phyloP scores from a whole-genome alignment of 1,140 invertebrate genomes.

The Bombus pyrosoma region DNA sequence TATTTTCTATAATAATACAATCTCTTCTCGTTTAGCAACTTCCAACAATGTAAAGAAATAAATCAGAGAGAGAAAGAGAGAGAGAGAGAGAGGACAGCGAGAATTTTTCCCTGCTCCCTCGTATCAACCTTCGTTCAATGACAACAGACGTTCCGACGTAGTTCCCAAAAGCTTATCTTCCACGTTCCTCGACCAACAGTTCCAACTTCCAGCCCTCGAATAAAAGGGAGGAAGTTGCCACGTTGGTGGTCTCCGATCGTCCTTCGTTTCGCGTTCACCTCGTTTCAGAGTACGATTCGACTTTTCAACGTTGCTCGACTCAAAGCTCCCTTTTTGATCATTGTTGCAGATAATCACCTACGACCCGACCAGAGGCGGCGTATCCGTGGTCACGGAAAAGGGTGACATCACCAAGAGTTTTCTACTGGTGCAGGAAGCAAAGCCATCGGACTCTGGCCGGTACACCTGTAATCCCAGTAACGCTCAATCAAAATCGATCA shows the following conservation, averaged over 20 bases:
- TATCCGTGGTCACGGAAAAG: slow-evolving; percentile 92
- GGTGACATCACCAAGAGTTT: slow-evolving; percentile 92
- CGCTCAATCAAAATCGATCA: slow-evolving; percentile 92
- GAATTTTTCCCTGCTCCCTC: slow-evolving; percentile 12
- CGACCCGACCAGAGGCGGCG: slow-evolving; percentile 88
- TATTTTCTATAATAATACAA: background rate
- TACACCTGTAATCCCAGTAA: slow-evolving; percentile 94
- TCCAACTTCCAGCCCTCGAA: background rate
- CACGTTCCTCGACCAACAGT: background rate
- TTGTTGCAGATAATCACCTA: slow-evolving; percentile 88
- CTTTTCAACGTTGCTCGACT: slow-evolving; percentile 11
- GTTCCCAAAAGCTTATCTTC: slow-evolving; percentile 7
- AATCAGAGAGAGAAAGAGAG: background rate
- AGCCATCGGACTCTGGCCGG: slow-evolving; percentile 89
- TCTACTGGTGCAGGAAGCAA: slow-evolving; percentile 91
- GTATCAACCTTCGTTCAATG: background rate
- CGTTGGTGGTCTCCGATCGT: slow-evolving; percentile 7
- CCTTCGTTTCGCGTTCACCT: background rate
- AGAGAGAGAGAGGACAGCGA: background rate
- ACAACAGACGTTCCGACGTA: background rate
- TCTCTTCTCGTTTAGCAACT: slow-evolving; percentile 33
- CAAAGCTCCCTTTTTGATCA: slow-evolving; percentile 40
- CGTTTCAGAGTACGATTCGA: background rate
- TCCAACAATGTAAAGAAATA: slow-evolving; percentile 10
- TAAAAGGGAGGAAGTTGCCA: slow-evolving; percentile 31